These are phyloP conservation scores for Rutilus rutilus DNA, from an alignment of 2,113 vertebrate species.

Conservation along the genomic window DNA sequence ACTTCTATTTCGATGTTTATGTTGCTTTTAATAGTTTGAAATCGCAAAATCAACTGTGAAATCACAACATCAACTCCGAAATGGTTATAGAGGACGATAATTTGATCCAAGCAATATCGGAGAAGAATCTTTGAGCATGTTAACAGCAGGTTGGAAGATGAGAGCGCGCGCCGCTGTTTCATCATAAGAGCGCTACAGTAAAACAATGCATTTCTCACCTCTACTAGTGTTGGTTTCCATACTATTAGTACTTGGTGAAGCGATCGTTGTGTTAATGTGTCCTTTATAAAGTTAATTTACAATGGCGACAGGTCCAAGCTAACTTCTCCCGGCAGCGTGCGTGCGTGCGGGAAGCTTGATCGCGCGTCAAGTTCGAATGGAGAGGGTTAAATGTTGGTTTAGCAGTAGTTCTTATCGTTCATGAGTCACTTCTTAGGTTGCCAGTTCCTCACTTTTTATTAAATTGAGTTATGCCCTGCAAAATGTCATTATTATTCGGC, in stretches of 20 bases:
- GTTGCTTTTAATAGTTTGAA: neutral
- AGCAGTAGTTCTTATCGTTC: too few species aligned
- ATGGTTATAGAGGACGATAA: neutral
- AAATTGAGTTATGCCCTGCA: neutral
- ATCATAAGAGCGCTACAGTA: neutral
- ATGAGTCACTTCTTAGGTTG: too few species aligned
- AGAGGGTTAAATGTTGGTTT: too few species aligned
- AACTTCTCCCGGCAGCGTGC: neutral
- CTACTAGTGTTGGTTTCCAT: neutral
- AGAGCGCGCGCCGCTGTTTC: neutral
- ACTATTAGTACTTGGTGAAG: neutral
- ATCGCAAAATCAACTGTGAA: neutral
- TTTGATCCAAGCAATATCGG: too few species aligned
- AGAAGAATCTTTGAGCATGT: fast-evolving
- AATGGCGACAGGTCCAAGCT: neutral
- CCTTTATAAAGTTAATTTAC: neutral
- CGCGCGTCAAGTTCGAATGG: too few species aligned
- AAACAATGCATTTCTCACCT: neutral
- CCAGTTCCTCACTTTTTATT: neutral
- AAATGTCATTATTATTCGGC: neutral
- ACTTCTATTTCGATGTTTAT: neutral
- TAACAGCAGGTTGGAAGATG: neutral
- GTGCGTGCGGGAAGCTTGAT: too few species aligned
- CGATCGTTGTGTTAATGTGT: neutral
- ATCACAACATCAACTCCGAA: neutral